phyloP scores from a whole-genome alignment of 2,113 vertebrate species.

The Gallinago undulata region DNA sequence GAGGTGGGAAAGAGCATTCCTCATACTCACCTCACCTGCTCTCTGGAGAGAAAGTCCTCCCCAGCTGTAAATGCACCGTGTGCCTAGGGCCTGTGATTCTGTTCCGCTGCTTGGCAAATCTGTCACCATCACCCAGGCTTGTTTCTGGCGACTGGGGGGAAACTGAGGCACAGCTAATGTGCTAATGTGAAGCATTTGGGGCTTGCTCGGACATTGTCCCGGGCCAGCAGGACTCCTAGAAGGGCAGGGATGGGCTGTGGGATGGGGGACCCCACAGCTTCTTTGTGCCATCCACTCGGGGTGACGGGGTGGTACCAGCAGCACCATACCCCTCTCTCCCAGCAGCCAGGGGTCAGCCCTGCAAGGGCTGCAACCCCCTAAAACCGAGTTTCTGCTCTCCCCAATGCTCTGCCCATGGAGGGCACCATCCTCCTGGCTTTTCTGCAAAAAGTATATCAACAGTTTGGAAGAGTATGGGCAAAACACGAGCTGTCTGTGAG shows the following conservation, averaged over 20 bases:
- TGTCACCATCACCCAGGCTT: not conserved
- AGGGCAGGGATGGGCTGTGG: accelerated
- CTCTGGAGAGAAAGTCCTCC: not conserved
- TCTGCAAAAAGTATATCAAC: not conserved
- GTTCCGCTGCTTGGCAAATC: not conserved
- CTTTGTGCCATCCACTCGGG: not conserved
- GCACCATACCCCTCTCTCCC: not conserved
- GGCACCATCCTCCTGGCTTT: not conserved
- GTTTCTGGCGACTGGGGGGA: not conserved
- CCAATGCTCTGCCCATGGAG: not conserved
- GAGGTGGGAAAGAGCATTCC: not conserved
- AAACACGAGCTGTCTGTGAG: not conserved
- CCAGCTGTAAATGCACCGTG: accelerated
- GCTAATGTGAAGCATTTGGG: accelerated
- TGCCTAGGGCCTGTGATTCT: not conserved
- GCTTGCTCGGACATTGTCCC: not conserved
- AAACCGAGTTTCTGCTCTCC: not conserved
- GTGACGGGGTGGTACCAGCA: not conserved
- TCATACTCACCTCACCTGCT: not conserved
- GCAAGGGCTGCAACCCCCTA: not conserved
- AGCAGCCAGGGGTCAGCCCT: not conserved
- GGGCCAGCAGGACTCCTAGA: not conserved
- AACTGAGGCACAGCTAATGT: not conserved
- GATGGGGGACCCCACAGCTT: not conserved
- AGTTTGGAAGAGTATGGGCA: not conserved